These are phyloP conservation scores for Thera britannica DNA, from an alignment of 2,888 invertebrate genomes.

Conservation along the genomic window DNA sequence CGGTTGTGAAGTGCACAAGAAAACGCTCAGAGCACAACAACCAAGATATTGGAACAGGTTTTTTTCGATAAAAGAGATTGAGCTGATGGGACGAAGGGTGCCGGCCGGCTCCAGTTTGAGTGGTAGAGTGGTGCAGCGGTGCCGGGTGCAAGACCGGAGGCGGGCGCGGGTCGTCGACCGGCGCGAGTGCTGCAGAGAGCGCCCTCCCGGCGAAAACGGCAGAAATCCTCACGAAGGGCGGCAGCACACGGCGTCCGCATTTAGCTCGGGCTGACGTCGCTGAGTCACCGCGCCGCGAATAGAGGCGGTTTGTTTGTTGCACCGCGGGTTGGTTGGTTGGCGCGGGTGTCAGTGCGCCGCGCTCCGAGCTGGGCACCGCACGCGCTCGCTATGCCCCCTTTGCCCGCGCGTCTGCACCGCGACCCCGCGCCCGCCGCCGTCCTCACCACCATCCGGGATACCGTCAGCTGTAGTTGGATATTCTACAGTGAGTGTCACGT, in stretches of 20 bases:
- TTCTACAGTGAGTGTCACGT: constrained; percentile 87
- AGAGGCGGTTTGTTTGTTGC: constrained; percentile 82
- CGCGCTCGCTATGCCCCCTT: constrained; percentile 73
- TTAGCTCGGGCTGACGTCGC: constrained; percentile 81
- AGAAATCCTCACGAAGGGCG: constrained; percentile 82
- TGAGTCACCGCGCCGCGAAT: constrained; percentile 82
- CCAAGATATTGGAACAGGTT: neutral
- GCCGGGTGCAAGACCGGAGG: constrained; percentile 74
- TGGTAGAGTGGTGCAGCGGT: constrained; percentile 45
- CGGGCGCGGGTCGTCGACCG: constrained; percentile 81
- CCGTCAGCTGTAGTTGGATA: constrained; percentile 90
- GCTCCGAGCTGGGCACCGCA: constrained; percentile 70
- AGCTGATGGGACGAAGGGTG: constrained; percentile 5
- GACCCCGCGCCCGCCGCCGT: constrained; percentile 82
- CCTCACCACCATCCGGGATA: constrained; percentile 87
- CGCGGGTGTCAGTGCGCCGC: constrained; percentile 67
- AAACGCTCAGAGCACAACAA: neutral
- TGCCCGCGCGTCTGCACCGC: constrained; percentile 74
- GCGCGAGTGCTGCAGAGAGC: constrained; percentile 56
- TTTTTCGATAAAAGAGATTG: neutral
- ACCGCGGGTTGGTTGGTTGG: constrained; percentile 63
- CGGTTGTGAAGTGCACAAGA: neutral
- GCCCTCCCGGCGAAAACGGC: constrained; percentile 78
- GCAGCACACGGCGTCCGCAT: constrained; percentile 82
- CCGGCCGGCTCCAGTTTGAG: constrained; percentile 28